Evolutionary conservation across 2,797 vertebrate genomes (phyloP).

Genomic region (Falco peregrinus): DNA sequence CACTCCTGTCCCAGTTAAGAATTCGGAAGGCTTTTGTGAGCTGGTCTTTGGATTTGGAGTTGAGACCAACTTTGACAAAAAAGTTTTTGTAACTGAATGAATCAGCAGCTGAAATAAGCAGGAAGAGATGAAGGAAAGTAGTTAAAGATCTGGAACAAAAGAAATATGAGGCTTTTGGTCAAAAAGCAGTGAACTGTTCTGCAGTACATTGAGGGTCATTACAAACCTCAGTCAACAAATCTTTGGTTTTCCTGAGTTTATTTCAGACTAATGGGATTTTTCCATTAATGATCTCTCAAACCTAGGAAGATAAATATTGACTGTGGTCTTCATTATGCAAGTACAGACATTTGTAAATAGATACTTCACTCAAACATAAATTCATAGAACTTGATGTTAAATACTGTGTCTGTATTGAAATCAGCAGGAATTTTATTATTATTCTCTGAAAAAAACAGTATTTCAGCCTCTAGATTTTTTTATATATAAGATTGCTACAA

Average conservation of each 20-base stretch:
- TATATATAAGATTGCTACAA: neutral
- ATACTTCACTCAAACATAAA: neutral
- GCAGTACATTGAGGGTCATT: neutral
- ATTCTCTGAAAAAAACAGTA: neutral
- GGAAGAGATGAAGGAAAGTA: neutral
- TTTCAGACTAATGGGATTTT: neutral
- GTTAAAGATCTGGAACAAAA: neutral
- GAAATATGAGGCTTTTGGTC: neutral
- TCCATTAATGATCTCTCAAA: neutral
- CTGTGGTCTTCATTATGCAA: neutral
- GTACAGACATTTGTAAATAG: neutral
- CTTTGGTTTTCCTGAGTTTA: neutral
- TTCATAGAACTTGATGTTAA: neutral
- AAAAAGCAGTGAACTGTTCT: neutral
- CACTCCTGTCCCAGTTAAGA: conserved; percentile 83
- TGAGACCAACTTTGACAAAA: conserved; percentile 81
- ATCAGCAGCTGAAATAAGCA: conserved; percentile 75
- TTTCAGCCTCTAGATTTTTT: neutral
- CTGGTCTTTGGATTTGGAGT: conserved; percentile 77
- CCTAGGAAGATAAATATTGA: neutral
- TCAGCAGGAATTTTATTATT: neutral
- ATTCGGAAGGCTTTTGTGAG: conserved; percentile 80
- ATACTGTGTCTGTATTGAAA: neutral
- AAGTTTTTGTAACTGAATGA: conserved; percentile 83
- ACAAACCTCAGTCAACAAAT: neutral